Percentiles rank a stretch among this genome's conserved stretches.
phyloP scores from a whole-genome alignment of 1,140 invertebrate species.

The Nymphalis io region DNA sequence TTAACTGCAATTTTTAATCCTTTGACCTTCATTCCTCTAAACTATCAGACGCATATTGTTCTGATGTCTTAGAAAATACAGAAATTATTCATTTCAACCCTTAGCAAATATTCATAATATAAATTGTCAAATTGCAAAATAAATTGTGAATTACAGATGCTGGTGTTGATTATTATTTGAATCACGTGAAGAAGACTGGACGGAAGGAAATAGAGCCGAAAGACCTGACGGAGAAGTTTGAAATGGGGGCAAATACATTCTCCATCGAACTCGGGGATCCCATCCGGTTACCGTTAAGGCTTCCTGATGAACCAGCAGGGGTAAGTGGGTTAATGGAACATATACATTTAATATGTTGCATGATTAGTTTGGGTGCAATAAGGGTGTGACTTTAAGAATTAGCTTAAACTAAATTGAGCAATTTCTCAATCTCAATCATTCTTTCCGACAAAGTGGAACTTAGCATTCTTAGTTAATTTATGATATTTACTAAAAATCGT shows the following conservation, averaged over 20 bases:
- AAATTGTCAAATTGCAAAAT: not conserved
- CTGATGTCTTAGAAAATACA: too few species aligned
- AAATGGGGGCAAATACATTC: slow-evolving; percentile 75
- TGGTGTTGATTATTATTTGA: slow-evolving; percentile 66
- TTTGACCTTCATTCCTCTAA: too few species aligned
- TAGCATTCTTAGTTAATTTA: too few species aligned
- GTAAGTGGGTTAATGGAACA: slow-evolving; percentile 38
- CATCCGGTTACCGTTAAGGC: slow-evolving; percentile 51
- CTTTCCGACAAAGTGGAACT: too few species aligned
- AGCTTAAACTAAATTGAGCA: too few species aligned
- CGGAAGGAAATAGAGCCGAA: slow-evolving; percentile 54
- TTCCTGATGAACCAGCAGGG: slow-evolving; percentile 60
- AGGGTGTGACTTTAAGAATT: too few species aligned
- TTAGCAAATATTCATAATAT: not conserved
- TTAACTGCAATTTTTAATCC: too few species aligned
- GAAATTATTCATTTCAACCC: too few species aligned
- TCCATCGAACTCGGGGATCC: slow-evolving; percentile 64
- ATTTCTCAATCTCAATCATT: too few species aligned
- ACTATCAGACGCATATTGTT: too few species aligned
- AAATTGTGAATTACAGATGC: slow-evolving; percentile 48
- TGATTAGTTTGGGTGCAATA: too few species aligned
- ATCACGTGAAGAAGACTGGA: slow-evolving; percentile 67
- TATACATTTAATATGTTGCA: not conserved
- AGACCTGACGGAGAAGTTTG: slow-evolving; percentile 68
- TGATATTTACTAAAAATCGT: too few species aligned